These are phyloP conservation scores for Boulengeromyrus knoepffleri DNA, from an alignment of 2,113 vertebrate genomes.

Conservation along the genomic window DNA sequence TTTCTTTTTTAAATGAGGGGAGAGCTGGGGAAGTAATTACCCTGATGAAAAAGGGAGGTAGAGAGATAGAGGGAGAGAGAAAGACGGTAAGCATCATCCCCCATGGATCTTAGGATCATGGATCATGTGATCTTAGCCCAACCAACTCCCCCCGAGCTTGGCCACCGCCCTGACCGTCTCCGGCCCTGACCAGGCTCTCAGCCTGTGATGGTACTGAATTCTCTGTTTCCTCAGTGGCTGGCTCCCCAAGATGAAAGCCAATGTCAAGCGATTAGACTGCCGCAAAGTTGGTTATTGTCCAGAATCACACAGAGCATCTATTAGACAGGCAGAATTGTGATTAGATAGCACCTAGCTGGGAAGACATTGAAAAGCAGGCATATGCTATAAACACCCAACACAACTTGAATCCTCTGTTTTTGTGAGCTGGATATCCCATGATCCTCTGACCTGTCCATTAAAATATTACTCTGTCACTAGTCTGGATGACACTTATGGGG, in stretches of 20 bases:
- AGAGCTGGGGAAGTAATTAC: conserved; percentile 16
- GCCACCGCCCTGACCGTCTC: background rate
- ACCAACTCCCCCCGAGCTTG: background rate
- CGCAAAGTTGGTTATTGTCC: background rate
- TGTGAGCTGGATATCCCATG: conserved; percentile 40
- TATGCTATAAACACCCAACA: no score
- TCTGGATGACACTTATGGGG: conserved; percentile 37
- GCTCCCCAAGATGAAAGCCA: background rate
- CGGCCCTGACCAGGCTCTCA: background rate
- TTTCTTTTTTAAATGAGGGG: background rate
- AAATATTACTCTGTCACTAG: conserved; percentile 34
- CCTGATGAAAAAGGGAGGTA: background rate
- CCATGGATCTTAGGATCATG: background rate
- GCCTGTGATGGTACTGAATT: background rate
- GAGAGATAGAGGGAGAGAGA: background rate
- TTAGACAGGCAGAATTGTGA: background rate
- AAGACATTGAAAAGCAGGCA: background rate
- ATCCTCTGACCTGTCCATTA: conserved; percentile 40
- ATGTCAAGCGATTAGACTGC: background rate
- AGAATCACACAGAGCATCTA: background rate
- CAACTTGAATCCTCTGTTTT: conserved; percentile 12
- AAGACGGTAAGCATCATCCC: background rate
- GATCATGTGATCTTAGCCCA: background rate
- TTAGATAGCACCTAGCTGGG: background rate
- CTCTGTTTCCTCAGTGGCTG: background rate